These are phyloP conservation scores for Astreopora myriophthalma DNA, from an alignment of 64 coral and sea anemone genomes.

Conservation along the genomic window DNA sequence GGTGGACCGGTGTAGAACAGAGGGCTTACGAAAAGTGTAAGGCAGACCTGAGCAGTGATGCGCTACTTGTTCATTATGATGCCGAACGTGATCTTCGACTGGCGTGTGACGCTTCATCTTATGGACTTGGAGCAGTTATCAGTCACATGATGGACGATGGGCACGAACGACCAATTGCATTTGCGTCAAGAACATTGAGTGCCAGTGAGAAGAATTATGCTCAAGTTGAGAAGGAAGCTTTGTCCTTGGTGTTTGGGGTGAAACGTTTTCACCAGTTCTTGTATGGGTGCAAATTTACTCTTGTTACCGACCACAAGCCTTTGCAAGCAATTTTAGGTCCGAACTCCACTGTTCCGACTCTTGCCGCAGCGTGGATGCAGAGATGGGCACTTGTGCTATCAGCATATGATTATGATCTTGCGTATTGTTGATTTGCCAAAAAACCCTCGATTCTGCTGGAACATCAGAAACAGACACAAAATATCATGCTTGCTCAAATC, in stretches of 20 bases:
- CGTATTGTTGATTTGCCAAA: background rate
- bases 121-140: constrained; percentile 63
- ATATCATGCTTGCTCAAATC: no score
- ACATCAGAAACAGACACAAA: no score
- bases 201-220: constrained; percentile 65
- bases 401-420: constrained; percentile 73
- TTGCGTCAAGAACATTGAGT: constrained; percentile 55
- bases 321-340: constrained; percentile 56
- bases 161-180: constrained; percentile 63
- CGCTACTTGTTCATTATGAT: constrained; percentile 63
- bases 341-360: constrained; percentile 51
- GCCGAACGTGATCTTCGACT: constrained; percentile 20
- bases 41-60: constrained; percentile 54
- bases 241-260: constrained; percentile 60
- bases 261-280: constrained; percentile 73
- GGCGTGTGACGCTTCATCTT: constrained; percentile 62
- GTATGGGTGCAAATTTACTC: constrained; percentile 53
- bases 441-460: no score
- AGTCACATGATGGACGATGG: constrained; percentile 75
- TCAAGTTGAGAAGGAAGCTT: constrained; percentile 58
- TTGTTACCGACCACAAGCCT: constrained; percentile 57
- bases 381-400: constrained; percentile 61
- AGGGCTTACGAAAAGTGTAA: constrained; percentile 46
- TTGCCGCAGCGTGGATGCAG: constrained; percentile 58
- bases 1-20: constrained; percentile 31